Percentiles rank a stretch among this genome's conserved stretches.
Evolutionary conservation across 1,140 invertebrate species (phyloP).

Genomic region (Augochlora pura): DNA sequence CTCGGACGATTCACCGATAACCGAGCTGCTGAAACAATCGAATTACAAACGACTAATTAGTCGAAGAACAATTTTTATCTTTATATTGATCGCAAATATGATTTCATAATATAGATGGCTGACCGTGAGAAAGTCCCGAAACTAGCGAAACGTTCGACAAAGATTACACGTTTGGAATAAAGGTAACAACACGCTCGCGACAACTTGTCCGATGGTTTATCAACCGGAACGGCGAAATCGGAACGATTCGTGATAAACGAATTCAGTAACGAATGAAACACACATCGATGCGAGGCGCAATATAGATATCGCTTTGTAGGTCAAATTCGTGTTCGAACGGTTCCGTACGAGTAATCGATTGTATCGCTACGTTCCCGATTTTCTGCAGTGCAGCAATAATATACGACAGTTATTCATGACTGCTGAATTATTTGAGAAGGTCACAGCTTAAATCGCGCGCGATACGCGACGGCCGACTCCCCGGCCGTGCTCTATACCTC

Average conservation of each 20-base stretch:
- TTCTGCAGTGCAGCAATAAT: conserved; percentile 50
- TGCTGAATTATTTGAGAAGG: conserved; percentile 55
- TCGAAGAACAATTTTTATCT: too few relatives aligned
- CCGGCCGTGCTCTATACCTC: too few relatives aligned
- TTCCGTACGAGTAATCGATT: conserved; percentile 45
- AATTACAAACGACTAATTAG: neutral
- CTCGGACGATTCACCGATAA: conserved; percentile 19
- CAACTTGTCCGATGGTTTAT: neutral
- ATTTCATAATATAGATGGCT: too few relatives aligned
- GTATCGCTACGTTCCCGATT: conserved; percentile 54
- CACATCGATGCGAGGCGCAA: neutral
- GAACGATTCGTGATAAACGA: neutral
- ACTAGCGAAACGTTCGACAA: too few relatives aligned
- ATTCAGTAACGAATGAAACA: neutral
- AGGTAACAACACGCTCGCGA: neutral
- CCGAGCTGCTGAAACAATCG: conserved; percentile 18
- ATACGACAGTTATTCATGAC: conserved; percentile 50
- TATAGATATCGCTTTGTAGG: conserved; percentile 22
- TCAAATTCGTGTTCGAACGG: conserved; percentile 28
- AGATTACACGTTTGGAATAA: neutral
- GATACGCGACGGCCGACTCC: neutral
- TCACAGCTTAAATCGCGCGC: conserved; percentile 25
- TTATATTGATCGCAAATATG: too few relatives aligned
- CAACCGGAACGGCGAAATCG: neutral
- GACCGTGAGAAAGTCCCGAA: too few relatives aligned